These are phyloP conservation scores for Euproctis similis DNA, from an alignment of 2,888 invertebrate genomes.

Conservation along the genomic window DNA sequence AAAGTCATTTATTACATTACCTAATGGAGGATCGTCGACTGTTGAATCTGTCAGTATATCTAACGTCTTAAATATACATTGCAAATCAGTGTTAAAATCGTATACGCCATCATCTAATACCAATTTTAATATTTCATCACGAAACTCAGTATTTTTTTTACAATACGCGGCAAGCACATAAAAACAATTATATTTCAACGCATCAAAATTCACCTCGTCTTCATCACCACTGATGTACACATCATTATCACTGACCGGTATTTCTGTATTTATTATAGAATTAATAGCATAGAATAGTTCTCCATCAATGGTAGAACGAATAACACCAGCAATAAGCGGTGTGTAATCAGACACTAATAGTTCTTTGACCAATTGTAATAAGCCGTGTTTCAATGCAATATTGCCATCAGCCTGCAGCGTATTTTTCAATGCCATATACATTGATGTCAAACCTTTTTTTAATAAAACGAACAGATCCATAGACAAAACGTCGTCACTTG, in stretches of 20 bases:
- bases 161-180: constrained; percentile 54
- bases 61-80: constrained; percentile 48
- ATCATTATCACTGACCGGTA: constrained; percentile 35
- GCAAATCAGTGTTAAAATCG: constrained; percentile 41
- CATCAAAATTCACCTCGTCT: constrained; percentile 35
- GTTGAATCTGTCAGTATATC: constrained; percentile 35
- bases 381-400: constrained; percentile 33
- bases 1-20: constrained; percentile 26
- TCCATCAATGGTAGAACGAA: constrained; percentile 37
- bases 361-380: constrained; percentile 33
- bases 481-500: constrained; percentile 24
- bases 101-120: constrained; percentile 50
- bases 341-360: constrained; percentile 40
- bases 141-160: constrained; percentile 36
- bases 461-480: constrained; percentile 28
- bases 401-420: constrained; percentile 32
- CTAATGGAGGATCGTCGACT: constrained; percentile 42
- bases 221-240: constrained; percentile 42
- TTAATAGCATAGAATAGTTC: constrained; percentile 50
- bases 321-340: constrained; percentile 24
- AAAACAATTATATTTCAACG: constrained; percentile 47
- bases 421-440: constrained; percentile 31
- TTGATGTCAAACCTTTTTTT: constrained; percentile 27
- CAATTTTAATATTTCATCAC: constrained; percentile 48
- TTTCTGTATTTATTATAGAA: constrained; percentile 39